Base-by-base conservation (phyloP, 2,888 invertebrate species). In the Neoascia interrupta region DNA sequence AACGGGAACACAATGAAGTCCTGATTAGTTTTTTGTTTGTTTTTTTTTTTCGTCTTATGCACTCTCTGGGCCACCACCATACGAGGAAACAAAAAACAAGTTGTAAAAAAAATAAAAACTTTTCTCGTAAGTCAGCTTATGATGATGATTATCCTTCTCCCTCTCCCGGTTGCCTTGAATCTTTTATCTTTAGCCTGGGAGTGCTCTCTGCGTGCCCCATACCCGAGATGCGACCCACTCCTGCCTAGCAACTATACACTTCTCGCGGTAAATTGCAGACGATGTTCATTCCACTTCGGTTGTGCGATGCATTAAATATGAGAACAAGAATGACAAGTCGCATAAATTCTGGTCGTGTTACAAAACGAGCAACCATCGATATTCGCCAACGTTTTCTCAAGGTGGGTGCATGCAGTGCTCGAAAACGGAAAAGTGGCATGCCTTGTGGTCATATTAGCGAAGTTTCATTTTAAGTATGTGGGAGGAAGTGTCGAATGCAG, bases 111-210 rank as follows among this genome's bases (percentile, higher is more conserved):
- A 34, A 11, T 18, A 28, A 60, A 60, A 69, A 53, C 28, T 69
- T 69, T 69, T 34, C 68, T 39, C 68, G 51, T 58, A 69, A 69
- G 21, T 51, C 68, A 58, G 58, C 68, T 69, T 69, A 58, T 69
- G 51, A 69, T 58, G 68, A 43, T 69, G 58, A 58, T 69, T n/a
- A 43, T 23, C 34, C 51, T 6, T 2, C 19, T 11, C 5, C n/a
- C 19, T n/a, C 6, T 5, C 54, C 15, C 18, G 6, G 26, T 18
- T 13, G 8, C 19, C 8, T 3, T n/a, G 10, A 15, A 26, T 15
- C 54, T 56, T 56, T 47, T 56, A 56, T 66, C 56, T 68, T 11
- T 21, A 54, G 23, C 45, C 18, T 23, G n/a, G n/a, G n/a, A n/a
- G n/a, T n/a, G n/a, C 45, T 45, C 11, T 19, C 15, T 39, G 19